These are phyloP conservation scores for Gryllus bimaculatus DNA, from an alignment of 1,140 invertebrate genomes.

Conservation along the genomic window DNA sequence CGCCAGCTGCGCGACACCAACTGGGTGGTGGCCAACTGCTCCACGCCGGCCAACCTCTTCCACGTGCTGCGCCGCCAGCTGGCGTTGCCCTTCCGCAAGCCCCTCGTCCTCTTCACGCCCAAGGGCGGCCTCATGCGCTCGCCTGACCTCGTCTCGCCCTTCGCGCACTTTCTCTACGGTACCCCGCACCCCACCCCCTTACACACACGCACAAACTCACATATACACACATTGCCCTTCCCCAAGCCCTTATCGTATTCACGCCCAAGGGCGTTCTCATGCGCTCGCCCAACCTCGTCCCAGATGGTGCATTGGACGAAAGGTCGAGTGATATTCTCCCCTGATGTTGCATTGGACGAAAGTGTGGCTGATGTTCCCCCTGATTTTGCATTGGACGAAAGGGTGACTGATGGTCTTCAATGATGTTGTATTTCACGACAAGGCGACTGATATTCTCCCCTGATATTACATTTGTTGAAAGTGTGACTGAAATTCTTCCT, in stretches of 20 bases:
- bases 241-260: conserved; percentile 71
- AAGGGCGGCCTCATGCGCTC: conserved; percentile 68
- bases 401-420: neutral
- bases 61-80: conserved; percentile 79
- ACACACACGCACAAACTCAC: too few species aligned
- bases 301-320: too few species aligned
- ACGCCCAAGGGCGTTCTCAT: conserved; percentile 73
- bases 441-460: too few species aligned
- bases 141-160: conserved; percentile 21
- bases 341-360: too few species aligned
- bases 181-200: neutral
- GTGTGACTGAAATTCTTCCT: too few species aligned
- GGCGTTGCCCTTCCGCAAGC: conserved; percentile 69
- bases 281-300: conserved; percentile 39
- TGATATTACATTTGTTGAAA: too few species aligned
- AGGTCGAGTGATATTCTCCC: too few species aligned
- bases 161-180: neutral
- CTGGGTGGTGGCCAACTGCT: conserved; percentile 71
- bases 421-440: too few species aligned
- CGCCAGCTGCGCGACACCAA: conserved; percentile 74
- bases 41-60: conserved; percentile 78
- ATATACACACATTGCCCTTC: conserved; percentile 56
- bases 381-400: too few species aligned
- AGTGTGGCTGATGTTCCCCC: neutral
- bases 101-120: conserved; percentile 70